Conservation (phyloP, 30 jellyfish, hydroid and myxozoan species). For the Chrysaora quinquecirrha region DNA sequence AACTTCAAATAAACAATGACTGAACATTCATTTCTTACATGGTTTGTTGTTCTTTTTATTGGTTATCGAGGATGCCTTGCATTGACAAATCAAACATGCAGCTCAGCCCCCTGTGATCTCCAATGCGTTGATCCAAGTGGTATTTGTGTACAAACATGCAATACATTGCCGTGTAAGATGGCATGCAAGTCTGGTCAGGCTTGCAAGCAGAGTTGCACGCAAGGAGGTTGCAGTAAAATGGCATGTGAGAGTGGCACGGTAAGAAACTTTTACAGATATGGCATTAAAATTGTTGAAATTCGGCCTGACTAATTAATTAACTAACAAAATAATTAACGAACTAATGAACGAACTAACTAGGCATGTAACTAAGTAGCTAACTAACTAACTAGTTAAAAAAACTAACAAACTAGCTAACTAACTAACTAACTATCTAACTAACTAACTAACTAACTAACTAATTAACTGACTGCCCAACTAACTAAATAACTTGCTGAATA, state of each 20-base stretch:
- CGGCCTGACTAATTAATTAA: too few relatives aligned
- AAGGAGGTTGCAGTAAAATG: constrained; percentile 34
- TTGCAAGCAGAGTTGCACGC: constrained; percentile 33
- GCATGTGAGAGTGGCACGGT: constrained; percentile 31
- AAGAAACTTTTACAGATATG: neutral
- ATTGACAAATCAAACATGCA: neutral
- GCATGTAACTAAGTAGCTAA: too few relatives aligned
- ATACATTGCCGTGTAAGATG: constrained; percentile 33
- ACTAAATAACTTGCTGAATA: too few relatives aligned
- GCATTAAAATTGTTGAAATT: neutral
- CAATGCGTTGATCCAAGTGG: neutral
- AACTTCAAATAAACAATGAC: too few relatives aligned
- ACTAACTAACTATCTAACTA: too few relatives aligned
- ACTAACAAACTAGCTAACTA: too few relatives aligned
- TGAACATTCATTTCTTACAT: neutral
- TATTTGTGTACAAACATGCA: constrained; percentile 30
- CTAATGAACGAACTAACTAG: too few relatives aligned
- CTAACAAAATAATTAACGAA: too few relatives aligned
- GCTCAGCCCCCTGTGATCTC: constrained; percentile 5
- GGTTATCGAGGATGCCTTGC: neutral
- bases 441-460: too few relatives aligned
- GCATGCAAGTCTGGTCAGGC: constrained; percentile 6
- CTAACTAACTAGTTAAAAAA: too few relatives aligned
- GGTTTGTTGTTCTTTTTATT: neutral
- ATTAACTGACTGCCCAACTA: too few relatives aligned